Percentiles rank a stretch among this genome's conserved stretches.
phyloP scores from a whole-genome alignment of 2,888 invertebrate species.

The Aporophyla nigra region DNA sequence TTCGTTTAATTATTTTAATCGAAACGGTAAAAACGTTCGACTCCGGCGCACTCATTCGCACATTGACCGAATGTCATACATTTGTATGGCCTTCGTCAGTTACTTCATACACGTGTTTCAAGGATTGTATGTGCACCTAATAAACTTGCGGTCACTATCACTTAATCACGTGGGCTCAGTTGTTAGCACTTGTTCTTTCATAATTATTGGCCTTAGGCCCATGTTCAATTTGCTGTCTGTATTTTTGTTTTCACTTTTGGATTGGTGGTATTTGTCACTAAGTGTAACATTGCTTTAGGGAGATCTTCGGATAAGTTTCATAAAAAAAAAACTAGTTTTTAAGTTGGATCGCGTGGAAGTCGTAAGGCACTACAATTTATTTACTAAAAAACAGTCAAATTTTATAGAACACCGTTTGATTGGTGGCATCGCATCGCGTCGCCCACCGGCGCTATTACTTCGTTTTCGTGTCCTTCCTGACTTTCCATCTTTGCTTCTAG shows the following conservation, averaged over 20 bases:
- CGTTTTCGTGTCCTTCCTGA: too few relatives aligned
- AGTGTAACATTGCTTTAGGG: neutral
- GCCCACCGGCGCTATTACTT: too few relatives aligned
- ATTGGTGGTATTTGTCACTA: neutral
- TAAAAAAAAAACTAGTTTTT: neutral
- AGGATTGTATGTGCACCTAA: slow-evolving; percentile 57
- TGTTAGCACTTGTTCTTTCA: slow-evolving; percentile 52
- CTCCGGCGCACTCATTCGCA: slow-evolving; percentile 7
- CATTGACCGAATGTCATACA: slow-evolving; percentile 33
- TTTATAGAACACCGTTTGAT: too few relatives aligned
- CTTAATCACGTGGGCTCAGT: slow-evolving; percentile 7
- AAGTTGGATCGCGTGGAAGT: neutral
- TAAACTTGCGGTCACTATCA: slow-evolving; percentile 48
- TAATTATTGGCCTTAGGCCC: slow-evolving; percentile 30
- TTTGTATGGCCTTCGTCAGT: slow-evolving; percentile 47
- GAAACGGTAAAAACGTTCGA: slow-evolving; percentile 9
- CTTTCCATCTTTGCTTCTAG: neutral
- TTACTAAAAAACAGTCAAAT: neutral
- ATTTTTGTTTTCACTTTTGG: neutral
- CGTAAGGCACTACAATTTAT: neutral
- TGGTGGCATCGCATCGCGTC: neutral
- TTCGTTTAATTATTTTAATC: slow-evolving; percentile 38
- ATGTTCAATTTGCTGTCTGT: neutral
- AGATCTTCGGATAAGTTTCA: neutral
- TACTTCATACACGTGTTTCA: slow-evolving; percentile 49